Evolutionary conservation across 2,113 vertebrate species (phyloP).

Genomic region (Typhlomys cinereus): DNA sequence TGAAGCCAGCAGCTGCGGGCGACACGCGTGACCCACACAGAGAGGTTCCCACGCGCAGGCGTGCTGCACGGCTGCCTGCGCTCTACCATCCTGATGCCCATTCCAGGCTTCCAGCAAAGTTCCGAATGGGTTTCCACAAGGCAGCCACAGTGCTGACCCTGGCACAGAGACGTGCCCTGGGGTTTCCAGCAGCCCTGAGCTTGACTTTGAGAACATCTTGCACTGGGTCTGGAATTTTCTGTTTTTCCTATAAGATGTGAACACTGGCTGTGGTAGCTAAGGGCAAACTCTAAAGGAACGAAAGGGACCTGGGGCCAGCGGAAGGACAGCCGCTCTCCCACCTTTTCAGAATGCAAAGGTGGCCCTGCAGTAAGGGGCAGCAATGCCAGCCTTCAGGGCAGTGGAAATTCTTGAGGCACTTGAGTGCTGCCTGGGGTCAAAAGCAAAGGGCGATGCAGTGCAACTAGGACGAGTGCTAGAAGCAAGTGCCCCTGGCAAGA

Average conservation of each 20-base stretch:
- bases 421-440: too few species aligned
- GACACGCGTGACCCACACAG: background rate
- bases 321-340: too few species aligned
- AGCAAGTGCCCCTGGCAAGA: background rate
- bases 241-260: background rate
- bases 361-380: too few species aligned
- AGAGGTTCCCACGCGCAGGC: background rate
- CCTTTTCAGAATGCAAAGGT: background rate
- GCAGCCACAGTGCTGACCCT: background rate
- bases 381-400: too few species aligned
- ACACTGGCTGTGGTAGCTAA: background rate
- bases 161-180: too few species aligned
- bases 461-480: too few species aligned
- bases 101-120: background rate
- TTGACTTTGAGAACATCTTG: background rate
- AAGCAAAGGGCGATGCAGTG: background rate
- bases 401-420: background rate
- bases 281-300: background rate
- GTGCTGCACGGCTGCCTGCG: background rate
- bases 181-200: background rate
- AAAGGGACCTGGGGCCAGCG: too few species aligned
- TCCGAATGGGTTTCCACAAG: accelerated
- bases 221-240: background rate
- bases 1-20: constrained; percentile 64
- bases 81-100: background rate